phyloP scores from a whole-genome alignment of 2,113 vertebrate species.

The Alosa alosa region DNA sequence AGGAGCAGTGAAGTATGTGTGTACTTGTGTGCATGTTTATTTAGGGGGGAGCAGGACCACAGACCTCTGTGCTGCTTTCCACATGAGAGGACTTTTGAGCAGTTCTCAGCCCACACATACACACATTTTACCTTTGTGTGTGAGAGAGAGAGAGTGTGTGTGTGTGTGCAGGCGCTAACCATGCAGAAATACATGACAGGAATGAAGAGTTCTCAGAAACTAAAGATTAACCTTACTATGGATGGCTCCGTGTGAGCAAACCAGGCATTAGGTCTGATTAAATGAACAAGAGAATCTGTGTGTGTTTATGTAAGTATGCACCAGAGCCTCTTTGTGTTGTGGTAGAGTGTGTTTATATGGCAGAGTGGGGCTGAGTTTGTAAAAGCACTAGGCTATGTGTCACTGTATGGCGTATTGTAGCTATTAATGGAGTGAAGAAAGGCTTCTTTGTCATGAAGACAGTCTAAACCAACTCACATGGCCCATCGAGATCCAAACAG shows the following conservation, averaged over 20 bases:
- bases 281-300: background rate
- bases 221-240: background rate
- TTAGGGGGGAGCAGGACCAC: slow-evolving; percentile 1
- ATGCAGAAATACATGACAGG: background rate
- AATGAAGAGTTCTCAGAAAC: background rate
- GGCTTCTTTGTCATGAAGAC: slow-evolving; percentile 76
- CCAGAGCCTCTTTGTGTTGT: slow-evolving; percentile 5
- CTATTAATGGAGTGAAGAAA: slow-evolving; percentile 78
- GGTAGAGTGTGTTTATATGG: background rate
- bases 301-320: slow-evolving; percentile 55
- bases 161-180: background rate
- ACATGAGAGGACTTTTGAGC: slow-evolving; percentile 10
- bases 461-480: slow-evolving; percentile 75
- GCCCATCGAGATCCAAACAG: slow-evolving; percentile 76
- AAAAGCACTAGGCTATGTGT: background rate
- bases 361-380: background rate
- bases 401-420: slow-evolving; percentile 61
- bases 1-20: background rate
- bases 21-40: slow-evolving; percentile 27
- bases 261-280: background rate
- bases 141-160: background rate
- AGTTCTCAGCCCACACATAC: slow-evolving; percentile 6
- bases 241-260: background rate
- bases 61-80: slow-evolving; percentile 13
- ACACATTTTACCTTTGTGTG: background rate